A percentile compares a stretch with the other conserved stretches of the same genome.
These are phyloP conservation scores for Meliscaeva auricollis DNA, from an alignment of 2,888 invertebrate species.

Conservation along the genomic window DNA sequence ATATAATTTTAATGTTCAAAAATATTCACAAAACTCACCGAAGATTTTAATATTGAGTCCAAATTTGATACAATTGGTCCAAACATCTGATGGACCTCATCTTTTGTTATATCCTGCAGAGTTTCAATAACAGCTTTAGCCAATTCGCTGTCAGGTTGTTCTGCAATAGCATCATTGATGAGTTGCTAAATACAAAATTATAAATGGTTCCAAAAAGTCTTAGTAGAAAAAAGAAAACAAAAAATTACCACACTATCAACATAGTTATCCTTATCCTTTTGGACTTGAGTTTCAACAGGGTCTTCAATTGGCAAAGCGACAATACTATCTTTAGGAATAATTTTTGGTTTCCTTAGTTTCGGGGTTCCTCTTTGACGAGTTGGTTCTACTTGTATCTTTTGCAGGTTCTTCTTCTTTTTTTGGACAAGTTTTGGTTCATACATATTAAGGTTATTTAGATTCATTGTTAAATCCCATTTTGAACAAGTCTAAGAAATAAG, in stretches of 20 bases:
- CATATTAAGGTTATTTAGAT: slow-evolving; percentile 80
- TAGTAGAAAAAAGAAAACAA: neutral
- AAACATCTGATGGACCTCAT: slow-evolving; percentile 80
- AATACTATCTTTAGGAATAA: neutral
- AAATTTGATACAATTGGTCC: slow-evolving; percentile 77
- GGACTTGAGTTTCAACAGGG: slow-evolving; percentile 65
- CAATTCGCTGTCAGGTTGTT: slow-evolving; percentile 55
- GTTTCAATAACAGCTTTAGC: slow-evolving; percentile 79
- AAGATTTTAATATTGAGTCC: slow-evolving; percentile 45
- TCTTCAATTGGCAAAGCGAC: slow-evolving; percentile 22
- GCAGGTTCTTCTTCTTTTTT: slow-evolving; percentile 65
- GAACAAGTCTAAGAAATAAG: slow-evolving; percentile 55
- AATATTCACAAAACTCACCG: slow-evolving; percentile 51
- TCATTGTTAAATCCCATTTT: slow-evolving; percentile 81
- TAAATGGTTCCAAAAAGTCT: neutral
- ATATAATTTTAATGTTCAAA: neutral
- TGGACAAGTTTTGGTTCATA: slow-evolving; percentile 81
- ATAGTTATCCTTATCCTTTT: neutral
- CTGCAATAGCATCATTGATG: slow-evolving; percentile 20
- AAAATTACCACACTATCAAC: slow-evolving; percentile 51
- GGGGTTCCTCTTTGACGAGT: neutral
- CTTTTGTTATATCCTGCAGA: slow-evolving; percentile 80
- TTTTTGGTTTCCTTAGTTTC: neutral
- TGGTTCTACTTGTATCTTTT: neutral
- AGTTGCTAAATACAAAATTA: slow-evolving; percentile 43